These are phyloP conservation scores for Periophthalmus magnuspinnatus DNA, from an alignment of 2,797 vertebrate species.

Conservation along the genomic window DNA sequence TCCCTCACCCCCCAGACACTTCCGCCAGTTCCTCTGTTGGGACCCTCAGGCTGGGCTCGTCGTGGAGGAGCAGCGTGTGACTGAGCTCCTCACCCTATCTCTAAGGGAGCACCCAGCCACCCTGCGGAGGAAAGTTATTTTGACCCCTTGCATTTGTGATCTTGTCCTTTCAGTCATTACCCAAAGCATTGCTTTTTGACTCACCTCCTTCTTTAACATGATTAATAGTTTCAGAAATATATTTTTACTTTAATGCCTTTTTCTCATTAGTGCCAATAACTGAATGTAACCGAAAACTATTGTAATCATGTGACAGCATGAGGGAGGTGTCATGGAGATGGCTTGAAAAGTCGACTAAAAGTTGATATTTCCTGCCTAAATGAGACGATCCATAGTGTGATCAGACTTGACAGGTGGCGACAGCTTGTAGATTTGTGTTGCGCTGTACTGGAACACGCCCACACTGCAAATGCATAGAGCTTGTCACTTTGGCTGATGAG, in stretches of 20 bases:
- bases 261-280: not conserved
- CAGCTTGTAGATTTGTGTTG: slow-evolving; percentile 68
- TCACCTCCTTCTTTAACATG: no score
- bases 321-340: slow-evolving; percentile 14
- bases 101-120: no score
- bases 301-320: slow-evolving; percentile 41
- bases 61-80: no score
- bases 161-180: no score
- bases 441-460: slow-evolving; percentile 26
- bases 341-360: slow-evolving; percentile 51
- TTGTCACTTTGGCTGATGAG: slow-evolving; percentile 65
- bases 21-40: no score
- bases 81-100: no score
- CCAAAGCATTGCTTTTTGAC: no score
- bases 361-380: slow-evolving; percentile 65
- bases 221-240: no score
- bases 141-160: no score
- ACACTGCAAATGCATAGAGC: slow-evolving; percentile 24
- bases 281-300: slow-evolving; percentile 36
- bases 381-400: slow-evolving; percentile 65
- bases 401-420: slow-evolving; percentile 62
- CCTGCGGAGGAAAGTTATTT: no score
- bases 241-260: not conserved
- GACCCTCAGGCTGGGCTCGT: no score
- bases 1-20: no score